A percentile compares a stretch with the other conserved stretches of the same genome.
Evolutionary conservation across 2,113 vertebrate species (phyloP).

Genomic region (Crotophaga sulcirostris): DNA sequence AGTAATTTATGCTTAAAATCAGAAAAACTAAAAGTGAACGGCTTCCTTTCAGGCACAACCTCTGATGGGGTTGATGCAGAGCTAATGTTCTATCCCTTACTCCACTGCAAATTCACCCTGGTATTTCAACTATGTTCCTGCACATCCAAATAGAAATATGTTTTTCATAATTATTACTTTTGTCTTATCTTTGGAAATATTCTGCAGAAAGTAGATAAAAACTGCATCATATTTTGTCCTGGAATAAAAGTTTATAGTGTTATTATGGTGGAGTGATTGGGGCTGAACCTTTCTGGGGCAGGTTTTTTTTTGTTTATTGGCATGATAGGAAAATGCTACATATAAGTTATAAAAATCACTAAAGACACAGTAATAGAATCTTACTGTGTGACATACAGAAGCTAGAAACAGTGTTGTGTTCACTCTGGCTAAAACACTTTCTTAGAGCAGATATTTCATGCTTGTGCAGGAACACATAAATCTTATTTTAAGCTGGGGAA

Average conservation of each 20-base stretch:
- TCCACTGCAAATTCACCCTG: neutral
- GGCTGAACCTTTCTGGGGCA: neutral
- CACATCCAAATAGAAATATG: neutral
- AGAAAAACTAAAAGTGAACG: neutral
- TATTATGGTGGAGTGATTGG: neutral
- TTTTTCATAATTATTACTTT: neutral
- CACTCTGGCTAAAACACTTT: neutral
- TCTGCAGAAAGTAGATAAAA: neutral
- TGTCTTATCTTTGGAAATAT: neutral
- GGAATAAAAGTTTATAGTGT: neutral
- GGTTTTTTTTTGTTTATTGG: neutral
- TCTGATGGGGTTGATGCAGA: neutral
- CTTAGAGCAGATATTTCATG: neutral
- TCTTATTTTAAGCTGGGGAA: conserved; percentile 10
- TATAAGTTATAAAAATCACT: neutral
- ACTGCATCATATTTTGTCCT: neutral
- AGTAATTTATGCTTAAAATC: conserved; percentile 8
- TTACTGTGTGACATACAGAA: neutral
- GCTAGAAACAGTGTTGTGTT: neutral
- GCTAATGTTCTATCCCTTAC: neutral
- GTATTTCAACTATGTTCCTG: neutral
- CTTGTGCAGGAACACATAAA: neutral
- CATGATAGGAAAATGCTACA: neutral
- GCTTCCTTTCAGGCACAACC: neutral
- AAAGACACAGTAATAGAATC: neutral